phyloP scores from a whole-genome alignment of 2,113 vertebrate genomes.

The Riparia riparia region DNA sequence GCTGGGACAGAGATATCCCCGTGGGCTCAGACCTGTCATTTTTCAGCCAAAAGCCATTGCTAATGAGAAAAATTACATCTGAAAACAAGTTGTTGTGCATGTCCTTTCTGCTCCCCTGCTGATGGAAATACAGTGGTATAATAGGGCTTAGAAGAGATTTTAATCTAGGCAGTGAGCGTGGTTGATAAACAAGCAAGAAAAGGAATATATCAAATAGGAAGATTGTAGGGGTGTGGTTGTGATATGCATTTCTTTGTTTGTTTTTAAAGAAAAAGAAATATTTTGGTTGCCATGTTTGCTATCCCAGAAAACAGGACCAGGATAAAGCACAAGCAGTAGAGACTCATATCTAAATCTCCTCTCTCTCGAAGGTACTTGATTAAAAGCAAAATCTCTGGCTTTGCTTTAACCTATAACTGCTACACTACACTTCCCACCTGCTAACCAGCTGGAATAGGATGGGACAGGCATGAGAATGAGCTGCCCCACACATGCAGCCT shows the following conservation, averaged over 20 bases:
- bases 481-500: not conserved
- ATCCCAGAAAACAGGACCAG: not conserved
- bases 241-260: not conserved
- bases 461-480: not conserved
- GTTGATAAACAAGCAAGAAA: slow-evolving; percentile 1
- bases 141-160: slow-evolving; percentile 24
- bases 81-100: slow-evolving; percentile 49
- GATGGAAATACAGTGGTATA: not conserved
- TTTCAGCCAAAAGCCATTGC: slow-evolving; percentile 27
- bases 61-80: slow-evolving; percentile 59
- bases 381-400: not conserved
- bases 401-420: not conserved
- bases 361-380: not conserved
- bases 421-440: not conserved
- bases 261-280: not conserved
- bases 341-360: not conserved
- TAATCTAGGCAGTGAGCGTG: slow-evolving; percentile 1
- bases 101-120: slow-evolving; percentile 18
- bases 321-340: not conserved
- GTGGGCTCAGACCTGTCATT: slow-evolving; percentile 44
- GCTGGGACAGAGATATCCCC: slow-evolving; percentile 4
- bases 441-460: not conserved
- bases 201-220: not conserved
- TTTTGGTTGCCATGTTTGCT: not conserved
- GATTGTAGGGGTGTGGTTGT: not conserved